These are phyloP conservation scores for Poeciliopsis occidentalis DNA, from an alignment of 2,113 vertebrate genomes.

Conservation along the genomic window DNA sequence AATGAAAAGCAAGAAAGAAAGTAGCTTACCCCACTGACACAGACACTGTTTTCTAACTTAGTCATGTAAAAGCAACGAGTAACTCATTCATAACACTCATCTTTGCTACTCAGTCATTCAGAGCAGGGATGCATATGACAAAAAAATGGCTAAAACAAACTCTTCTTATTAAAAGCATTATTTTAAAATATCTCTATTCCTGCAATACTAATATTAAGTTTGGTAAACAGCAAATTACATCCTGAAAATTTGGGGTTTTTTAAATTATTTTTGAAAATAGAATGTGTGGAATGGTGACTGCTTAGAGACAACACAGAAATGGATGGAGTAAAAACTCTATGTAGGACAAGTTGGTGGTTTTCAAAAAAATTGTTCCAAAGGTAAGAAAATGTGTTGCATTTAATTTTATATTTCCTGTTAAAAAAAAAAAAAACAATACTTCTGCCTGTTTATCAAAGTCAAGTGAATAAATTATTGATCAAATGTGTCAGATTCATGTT, in stretches of 20 bases:
- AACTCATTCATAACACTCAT: constrained; percentile 35
- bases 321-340: background rate
- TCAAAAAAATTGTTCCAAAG: no score
- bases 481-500: background rate
- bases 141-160: constrained; percentile 12
- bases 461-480: background rate
- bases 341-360: no score
- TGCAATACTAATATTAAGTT: background rate
- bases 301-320: background rate
- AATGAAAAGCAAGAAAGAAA: constrained; percentile 44
- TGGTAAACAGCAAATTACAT: background rate
- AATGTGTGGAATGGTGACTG: background rate
- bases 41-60: constrained; percentile 15
- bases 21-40: constrained; percentile 3
- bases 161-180: background rate
- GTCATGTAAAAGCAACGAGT: constrained; percentile 26
- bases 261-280: background rate
- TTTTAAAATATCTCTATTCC: background rate
- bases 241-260: background rate
- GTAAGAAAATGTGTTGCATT: no score
- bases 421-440: no score
- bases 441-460: background rate
- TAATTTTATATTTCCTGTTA: no score
- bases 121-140: constrained; percentile 52
- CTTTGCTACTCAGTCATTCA: constrained; percentile 18